phyloP scores from a whole-genome alignment of 2,888 invertebrate species.

The Morpho deidamia region DNA sequence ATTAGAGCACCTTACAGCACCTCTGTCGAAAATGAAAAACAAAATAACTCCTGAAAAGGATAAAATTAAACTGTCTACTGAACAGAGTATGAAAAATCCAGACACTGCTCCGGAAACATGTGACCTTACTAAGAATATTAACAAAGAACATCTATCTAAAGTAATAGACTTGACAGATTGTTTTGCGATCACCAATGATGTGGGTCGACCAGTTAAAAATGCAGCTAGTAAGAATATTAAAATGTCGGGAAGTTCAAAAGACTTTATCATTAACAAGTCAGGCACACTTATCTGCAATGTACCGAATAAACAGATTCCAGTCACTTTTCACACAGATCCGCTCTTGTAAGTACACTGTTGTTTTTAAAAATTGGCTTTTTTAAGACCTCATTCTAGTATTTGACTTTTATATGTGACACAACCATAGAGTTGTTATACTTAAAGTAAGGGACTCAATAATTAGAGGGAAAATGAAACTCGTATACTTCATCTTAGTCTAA shows the following conservation, averaged over 20 bases:
- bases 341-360: too few relatives aligned
- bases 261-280: conserved; percentile 28
- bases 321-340: too few relatives aligned
- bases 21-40: too few relatives aligned
- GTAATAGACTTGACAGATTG: conserved; percentile 15
- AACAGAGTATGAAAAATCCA: neutral
- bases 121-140: neutral
- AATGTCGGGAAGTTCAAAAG: conserved; percentile 35
- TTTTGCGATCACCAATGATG: neutral
- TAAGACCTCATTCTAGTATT: too few relatives aligned
- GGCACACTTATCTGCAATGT: conserved; percentile 1
- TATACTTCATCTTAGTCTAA: too few relatives aligned
- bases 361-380: too few relatives aligned
- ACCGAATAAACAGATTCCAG: neutral
- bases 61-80: neutral
- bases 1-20: too few relatives aligned
- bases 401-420: too few relatives aligned
- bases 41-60: neutral
- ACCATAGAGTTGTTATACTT: too few relatives aligned
- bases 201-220: neutral
- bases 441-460: too few relatives aligned
- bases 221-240: neutral
- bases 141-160: neutral
- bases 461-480: too few relatives aligned
- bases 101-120: neutral